Percentiles rank a stretch among this genome's conserved stretches.
Evolutionary conservation across 2,797 vertebrate species (phyloP).

Genomic region (Anguilla megastoma): DNA sequence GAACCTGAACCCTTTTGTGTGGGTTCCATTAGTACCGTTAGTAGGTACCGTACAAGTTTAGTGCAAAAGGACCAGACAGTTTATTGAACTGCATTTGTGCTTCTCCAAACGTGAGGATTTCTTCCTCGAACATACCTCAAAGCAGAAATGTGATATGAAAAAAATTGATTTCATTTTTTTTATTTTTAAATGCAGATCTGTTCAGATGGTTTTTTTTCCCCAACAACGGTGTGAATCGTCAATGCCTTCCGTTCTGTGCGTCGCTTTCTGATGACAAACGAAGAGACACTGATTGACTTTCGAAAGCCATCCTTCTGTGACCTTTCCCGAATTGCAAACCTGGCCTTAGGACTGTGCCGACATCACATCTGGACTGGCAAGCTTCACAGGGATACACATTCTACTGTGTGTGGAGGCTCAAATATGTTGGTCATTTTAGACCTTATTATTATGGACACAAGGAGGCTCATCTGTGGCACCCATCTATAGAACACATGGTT

Average conservation of each 20-base stretch:
- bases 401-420: not conserved
- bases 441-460: not conserved
- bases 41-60: slow-evolving; percentile 6
- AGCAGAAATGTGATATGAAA: slow-evolving; percentile 5
- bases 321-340: not conserved
- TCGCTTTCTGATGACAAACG: not conserved
- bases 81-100: not conserved
- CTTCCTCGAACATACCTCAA: slow-evolving; percentile 8
- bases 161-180: not conserved
- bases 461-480: not conserved
- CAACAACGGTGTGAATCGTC: not conserved
- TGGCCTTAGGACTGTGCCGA: slow-evolving; percentile 1
- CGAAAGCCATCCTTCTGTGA: not conserved
- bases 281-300: not conserved
- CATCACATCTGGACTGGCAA: not conserved
- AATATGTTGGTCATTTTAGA: slow-evolving; percentile 1
- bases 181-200: not conserved
- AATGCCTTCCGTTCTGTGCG: not conserved
- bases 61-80: not conserved
- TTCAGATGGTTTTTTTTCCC: not conserved
- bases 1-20: not conserved
- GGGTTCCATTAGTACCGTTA: not conserved
- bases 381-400: not conserved
- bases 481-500: not conserved
- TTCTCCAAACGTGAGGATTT: slow-evolving; percentile 7